Evolutionary conservation across 1,140 invertebrate genomes (phyloP).

Genomic region (Vanessa tameamea): DNA sequence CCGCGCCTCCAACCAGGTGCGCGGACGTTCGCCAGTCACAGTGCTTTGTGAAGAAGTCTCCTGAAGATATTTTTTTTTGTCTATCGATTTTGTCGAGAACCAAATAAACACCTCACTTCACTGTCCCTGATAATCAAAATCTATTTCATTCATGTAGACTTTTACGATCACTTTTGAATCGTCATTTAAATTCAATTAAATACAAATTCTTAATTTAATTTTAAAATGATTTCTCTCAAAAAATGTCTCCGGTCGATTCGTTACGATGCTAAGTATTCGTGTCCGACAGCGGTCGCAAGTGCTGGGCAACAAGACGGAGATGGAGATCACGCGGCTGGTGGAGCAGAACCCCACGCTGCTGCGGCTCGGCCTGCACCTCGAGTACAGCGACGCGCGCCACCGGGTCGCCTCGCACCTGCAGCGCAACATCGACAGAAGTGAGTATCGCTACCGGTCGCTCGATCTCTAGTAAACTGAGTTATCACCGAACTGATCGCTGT

Average conservation of each 20-base stretch:
- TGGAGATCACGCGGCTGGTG: constrained; percentile 96
- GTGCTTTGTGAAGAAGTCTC: too few species aligned
- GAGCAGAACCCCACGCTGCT: constrained; percentile 96
- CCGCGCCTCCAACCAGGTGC: constrained; percentile 96
- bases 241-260: neutral
- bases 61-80: too few species aligned
- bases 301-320: constrained; percentile 98
- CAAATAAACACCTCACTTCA: neutral
- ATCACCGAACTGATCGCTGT: neutral
- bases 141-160: too few species aligned
- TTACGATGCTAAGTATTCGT: neutral
- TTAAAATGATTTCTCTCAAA: too few species aligned
- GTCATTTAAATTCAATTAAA: too few species aligned
- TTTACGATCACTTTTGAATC: too few species aligned
- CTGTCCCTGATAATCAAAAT: too few species aligned
- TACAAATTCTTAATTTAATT: too few species aligned
- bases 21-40: too few species aligned
- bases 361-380: constrained; percentile 95
- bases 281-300: constrained; percentile 92
- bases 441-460: constrained; percentile 67
- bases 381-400: constrained; percentile 97
- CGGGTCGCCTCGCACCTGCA: constrained; percentile 95
- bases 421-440: constrained; percentile 97
- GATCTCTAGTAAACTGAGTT: neutral
- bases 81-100: too few species aligned